These are phyloP conservation scores for Isoperla grammatica DNA, from an alignment of 2,888 invertebrate species.

Conservation along the genomic window DNA sequence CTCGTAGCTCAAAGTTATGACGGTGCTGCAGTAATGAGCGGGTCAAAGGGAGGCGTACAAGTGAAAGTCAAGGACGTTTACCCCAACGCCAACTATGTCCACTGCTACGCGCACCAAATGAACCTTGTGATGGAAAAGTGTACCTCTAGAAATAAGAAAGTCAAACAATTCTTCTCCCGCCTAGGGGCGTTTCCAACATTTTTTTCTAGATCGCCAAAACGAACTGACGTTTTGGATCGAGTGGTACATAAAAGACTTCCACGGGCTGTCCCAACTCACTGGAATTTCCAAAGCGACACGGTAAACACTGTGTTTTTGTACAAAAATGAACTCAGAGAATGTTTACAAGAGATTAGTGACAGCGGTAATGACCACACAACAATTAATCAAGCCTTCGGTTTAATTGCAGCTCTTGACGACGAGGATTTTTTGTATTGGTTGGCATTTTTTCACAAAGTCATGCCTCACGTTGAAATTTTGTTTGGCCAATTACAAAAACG, in stretches of 20 bases:
- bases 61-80: conserved; percentile 34
- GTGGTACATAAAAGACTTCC: conserved; percentile 29
- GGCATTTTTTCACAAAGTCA: conserved; percentile 33
- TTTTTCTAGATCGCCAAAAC: conserved; percentile 34
- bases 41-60: conserved; percentile 34
- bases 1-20: conserved; percentile 36
- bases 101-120: conserved; percentile 34
- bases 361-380: conserved; percentile 24
- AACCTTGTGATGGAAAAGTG: conserved; percentile 34
- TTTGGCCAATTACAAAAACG: conserved; percentile 31
- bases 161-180: conserved; percentile 36
- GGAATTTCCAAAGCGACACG: conserved; percentile 30
- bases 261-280: conserved; percentile 23
- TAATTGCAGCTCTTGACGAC: background rate
- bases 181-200: conserved; percentile 35
- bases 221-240: conserved; percentile 30
- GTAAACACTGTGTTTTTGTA: conserved; percentile 32
- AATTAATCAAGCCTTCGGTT: conserved; percentile 9
- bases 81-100: conserved; percentile 33
- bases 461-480: conserved; percentile 35
- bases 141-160: conserved; percentile 33
- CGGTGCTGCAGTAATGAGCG: conserved; percentile 35
- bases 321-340: conserved; percentile 32
- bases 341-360: conserved; percentile 32
- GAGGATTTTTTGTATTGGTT: conserved; percentile 35